phyloP scores from a whole-genome alignment of 1,140 invertebrate genomes.

The Penaeus chinensis region DNA sequence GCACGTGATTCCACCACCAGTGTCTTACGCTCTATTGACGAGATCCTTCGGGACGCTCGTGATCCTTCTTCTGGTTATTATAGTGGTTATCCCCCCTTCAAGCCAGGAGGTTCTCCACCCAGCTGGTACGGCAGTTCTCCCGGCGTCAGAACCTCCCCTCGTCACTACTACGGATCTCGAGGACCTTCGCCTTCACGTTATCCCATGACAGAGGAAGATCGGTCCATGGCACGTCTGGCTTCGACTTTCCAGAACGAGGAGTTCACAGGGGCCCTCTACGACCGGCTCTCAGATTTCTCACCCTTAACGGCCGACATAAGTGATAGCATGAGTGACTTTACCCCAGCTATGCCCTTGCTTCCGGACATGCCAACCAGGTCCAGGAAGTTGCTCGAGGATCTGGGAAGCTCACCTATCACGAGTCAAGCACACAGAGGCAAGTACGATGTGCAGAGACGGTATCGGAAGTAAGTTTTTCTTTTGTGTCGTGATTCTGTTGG shows the following conservation, averaged over 20 bases:
- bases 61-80: slow-evolving; percentile 62
- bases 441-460: slow-evolving; percentile 62
- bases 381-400: slow-evolving; percentile 74
- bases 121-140: slow-evolving; percentile 61
- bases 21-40: slow-evolving; percentile 72
- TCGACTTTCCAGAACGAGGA: slow-evolving; percentile 72
- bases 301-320: slow-evolving; percentile 67
- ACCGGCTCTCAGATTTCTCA: slow-evolving; percentile 69
- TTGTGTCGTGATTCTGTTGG: slow-evolving; percentile 49
- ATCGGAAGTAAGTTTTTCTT: slow-evolving; percentile 63
- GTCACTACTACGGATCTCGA: slow-evolving; percentile 63
- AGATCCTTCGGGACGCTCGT: slow-evolving; percentile 69
- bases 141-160: slow-evolving; percentile 55
- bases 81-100: slow-evolving; percentile 54
- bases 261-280: slow-evolving; percentile 69
- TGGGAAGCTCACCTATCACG: slow-evolving; percentile 73
- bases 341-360: slow-evolving; percentile 76
- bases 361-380: slow-evolving; percentile 76
- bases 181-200: slow-evolving; percentile 62
- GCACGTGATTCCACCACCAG: slow-evolving; percentile 66
- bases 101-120: slow-evolving; percentile 57
- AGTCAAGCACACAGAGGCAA: slow-evolving; percentile 63
- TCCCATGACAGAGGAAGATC: slow-evolving; percentile 69
- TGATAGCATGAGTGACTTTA: slow-evolving; percentile 69
- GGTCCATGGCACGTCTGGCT: slow-evolving; percentile 71